Conservation (phyloP, 2,113 vertebrate species). For the Neopipo cinnamomea region DNA sequence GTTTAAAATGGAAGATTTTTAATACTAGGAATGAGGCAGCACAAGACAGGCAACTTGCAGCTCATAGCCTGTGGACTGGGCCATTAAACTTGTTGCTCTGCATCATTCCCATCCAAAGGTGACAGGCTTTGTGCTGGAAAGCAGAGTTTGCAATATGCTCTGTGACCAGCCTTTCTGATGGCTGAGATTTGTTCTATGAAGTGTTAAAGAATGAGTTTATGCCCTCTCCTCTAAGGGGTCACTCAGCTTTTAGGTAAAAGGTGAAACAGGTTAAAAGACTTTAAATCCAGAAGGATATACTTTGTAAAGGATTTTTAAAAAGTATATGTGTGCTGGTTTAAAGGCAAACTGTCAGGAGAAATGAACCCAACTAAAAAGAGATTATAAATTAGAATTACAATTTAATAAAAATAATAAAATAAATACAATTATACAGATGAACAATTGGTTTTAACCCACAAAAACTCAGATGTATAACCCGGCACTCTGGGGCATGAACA, state of each 20-base stretch:
- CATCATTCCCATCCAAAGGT: background rate
- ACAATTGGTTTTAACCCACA: too few species aligned
- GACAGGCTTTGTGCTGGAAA: background rate
- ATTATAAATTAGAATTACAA: too few species aligned
- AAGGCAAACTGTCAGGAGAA: too few species aligned
- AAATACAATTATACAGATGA: too few species aligned
- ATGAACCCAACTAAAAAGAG: too few species aligned
- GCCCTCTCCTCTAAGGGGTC: accelerated
- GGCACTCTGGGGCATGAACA: too few species aligned
- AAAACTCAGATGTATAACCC: too few species aligned
- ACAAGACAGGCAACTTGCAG: background rate
- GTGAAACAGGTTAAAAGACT: background rate
- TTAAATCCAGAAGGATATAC: background rate
- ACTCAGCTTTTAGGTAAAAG: background rate
- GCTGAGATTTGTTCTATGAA: background rate
- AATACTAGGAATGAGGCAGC: background rate
- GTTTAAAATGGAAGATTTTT: background rate
- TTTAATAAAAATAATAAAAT: too few species aligned
- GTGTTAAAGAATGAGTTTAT: background rate
- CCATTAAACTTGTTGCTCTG: background rate
- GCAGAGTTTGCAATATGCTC: background rate
- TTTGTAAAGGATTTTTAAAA: background rate
- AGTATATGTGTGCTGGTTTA: background rate
- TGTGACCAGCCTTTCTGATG: accelerated
- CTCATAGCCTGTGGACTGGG: background rate